A percentile compares a stretch with the other conserved stretches of the same genome.
These are phyloP conservation scores for Geococcyx californianus DNA, from an alignment of 2,113 vertebrate genomes.

Conservation along the genomic window DNA sequence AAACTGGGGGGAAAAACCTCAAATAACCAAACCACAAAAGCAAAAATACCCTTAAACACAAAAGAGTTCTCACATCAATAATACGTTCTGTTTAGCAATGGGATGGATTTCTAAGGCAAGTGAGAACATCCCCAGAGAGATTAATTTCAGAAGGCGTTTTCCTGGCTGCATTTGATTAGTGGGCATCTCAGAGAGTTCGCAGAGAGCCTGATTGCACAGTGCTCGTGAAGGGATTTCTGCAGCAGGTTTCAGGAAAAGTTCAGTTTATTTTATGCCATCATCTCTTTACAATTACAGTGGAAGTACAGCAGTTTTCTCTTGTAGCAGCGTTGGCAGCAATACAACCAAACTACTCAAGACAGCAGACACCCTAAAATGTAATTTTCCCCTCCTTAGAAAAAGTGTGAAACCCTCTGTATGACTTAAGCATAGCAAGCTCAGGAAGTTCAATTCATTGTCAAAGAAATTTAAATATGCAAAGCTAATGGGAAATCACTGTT, in stretches of 20 bases:
- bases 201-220: neutral
- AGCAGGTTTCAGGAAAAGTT: neutral
- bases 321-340: neutral
- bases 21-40: neutral
- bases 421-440: neutral
- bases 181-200: neutral
- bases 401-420: neutral
- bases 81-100: neutral
- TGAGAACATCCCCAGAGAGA: neutral
- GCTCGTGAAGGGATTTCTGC: neutral
- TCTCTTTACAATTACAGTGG: neutral
- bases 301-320: neutral
- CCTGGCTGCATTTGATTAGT: neutral
- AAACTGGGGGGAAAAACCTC: neutral
- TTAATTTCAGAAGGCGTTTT: neutral
- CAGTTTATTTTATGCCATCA: neutral
- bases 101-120: neutral
- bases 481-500: neutral
- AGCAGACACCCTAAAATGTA: neutral
- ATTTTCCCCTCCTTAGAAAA: neutral
- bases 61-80: neutral
- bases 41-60: neutral
- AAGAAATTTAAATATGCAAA: neutral
- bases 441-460: neutral
- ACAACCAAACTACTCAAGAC: neutral